Evolutionary conservation across 2,888 invertebrate genomes (phyloP).

Genomic region (Mechanitis messenoides): DNA sequence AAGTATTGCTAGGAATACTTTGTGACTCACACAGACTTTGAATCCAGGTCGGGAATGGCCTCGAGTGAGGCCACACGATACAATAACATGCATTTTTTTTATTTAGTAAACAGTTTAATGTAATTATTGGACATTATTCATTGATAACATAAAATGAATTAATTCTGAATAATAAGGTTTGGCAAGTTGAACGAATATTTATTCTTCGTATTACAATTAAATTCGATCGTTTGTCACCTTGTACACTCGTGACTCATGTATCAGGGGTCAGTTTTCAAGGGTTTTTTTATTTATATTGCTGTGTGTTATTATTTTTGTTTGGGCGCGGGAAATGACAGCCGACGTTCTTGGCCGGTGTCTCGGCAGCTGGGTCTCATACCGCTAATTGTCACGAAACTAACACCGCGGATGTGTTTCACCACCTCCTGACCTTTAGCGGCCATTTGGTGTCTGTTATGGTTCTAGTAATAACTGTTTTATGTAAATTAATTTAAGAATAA

Average conservation of each 20-base stretch:
- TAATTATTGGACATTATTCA: too few relatives aligned
- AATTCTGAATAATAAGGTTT: too few relatives aligned
- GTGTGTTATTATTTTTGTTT: conserved; percentile 16
- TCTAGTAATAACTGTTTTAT: neutral
- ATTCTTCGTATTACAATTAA: too few relatives aligned
- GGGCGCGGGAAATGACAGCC: conserved; percentile 37
- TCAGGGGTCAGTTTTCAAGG: conserved; percentile 5
- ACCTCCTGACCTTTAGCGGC: conserved; percentile 47
- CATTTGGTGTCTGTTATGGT: conserved; percentile 30
- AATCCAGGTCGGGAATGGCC: conserved; percentile 64
- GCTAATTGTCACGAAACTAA: conserved; percentile 61
- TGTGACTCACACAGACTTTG: conserved; percentile 32
- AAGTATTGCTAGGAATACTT: conserved; percentile 32
- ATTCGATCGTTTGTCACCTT: neutral
- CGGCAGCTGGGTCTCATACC: conserved; percentile 53
- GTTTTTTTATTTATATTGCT: conserved; percentile 14
- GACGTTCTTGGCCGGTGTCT: conserved; percentile 39
- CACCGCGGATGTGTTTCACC: conserved; percentile 49
- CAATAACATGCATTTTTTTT: conserved; percentile 20
- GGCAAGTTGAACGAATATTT: too few relatives aligned
- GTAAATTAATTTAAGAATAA: too few relatives aligned
- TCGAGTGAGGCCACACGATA: conserved; percentile 52
- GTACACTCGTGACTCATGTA: neutral
- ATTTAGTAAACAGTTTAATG: conserved; percentile 11
- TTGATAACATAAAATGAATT: too few relatives aligned